phyloP scores from a whole-genome alignment of 2,797 vertebrate genomes.

The Falco berigora region DNA sequence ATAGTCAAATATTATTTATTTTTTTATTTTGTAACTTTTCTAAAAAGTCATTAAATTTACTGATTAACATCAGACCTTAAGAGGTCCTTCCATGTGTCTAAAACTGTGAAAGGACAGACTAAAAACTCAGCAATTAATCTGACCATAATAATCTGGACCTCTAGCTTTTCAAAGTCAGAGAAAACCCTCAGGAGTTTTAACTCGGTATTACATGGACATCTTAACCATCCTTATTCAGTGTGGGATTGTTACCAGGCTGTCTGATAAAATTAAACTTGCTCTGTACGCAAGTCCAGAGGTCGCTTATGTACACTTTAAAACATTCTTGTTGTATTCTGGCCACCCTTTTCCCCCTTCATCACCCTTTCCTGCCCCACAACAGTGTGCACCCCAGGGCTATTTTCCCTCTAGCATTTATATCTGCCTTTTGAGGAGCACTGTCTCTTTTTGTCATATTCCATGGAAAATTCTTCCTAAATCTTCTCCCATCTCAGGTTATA shows the following conservation, averaged over 20 bases:
- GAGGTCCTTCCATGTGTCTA: not conserved
- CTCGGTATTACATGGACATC: not conserved
- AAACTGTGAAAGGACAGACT: not conserved
- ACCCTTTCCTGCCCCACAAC: not conserved
- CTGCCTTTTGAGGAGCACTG: not conserved
- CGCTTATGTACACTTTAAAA: not conserved
- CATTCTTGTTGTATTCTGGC: not conserved
- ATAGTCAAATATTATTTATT: too few relatives aligned
- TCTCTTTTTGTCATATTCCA: not conserved
- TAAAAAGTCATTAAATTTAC: not conserved
- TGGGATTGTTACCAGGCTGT: not conserved
- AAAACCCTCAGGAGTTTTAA: not conserved
- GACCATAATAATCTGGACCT: not conserved
- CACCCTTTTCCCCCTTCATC: not conserved
- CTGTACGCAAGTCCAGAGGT: not conserved
- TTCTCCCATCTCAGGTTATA: not conserved
- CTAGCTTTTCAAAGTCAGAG: not conserved
- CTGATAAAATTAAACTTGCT: not conserved
- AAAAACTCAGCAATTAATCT: not conserved
- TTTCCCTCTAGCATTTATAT: not conserved
- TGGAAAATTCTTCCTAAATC: slow-evolving; percentile 27
- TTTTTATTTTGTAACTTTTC: not conserved
- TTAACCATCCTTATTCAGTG: not conserved
- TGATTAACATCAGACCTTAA: not conserved
- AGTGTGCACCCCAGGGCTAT: not conserved